Evolutionary conservation across 1,140 invertebrate genomes (phyloP).

Genomic region (Proctacanthus coquilletti): DNA sequence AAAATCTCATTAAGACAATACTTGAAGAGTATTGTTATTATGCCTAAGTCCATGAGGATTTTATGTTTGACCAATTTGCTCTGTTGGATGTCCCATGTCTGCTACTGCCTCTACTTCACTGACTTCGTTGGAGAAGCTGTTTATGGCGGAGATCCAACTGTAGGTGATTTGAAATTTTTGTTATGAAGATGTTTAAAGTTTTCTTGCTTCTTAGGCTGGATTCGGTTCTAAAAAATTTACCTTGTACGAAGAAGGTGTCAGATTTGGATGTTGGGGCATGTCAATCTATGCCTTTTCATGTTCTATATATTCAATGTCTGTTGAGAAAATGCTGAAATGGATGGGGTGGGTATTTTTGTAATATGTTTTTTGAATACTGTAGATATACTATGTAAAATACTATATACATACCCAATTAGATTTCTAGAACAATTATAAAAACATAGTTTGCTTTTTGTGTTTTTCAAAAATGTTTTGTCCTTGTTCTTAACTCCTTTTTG

Average conservation of each 20-base stretch:
- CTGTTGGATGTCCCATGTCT: slow-evolving; percentile 77
- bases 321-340: slow-evolving; percentile 55
- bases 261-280: slow-evolving; percentile 75
- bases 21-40: slow-evolving; percentile 54
- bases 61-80: slow-evolving; percentile 69
- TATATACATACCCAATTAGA: not conserved
- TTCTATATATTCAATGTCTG: slow-evolving; percentile 59
- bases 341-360: slow-evolving; percentile 37
- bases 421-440: not conserved
- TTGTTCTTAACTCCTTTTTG: no score
- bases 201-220: slow-evolving; percentile 9
- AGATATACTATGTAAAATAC: slow-evolving; percentile 1
- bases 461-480: no score
- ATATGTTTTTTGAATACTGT: not conserved
- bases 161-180: no score
- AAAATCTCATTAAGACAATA: slow-evolving; percentile 40
- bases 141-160: slow-evolving; percentile 55
- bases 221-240: slow-evolving; percentile 9
- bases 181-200: slow-evolving; percentile 3
- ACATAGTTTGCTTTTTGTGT: no score
- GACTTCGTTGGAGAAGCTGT: slow-evolving; percentile 76
- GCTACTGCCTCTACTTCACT: slow-evolving; percentile 75
- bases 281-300: slow-evolving; percentile 70
- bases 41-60: slow-evolving; percentile 58
- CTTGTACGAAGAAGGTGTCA: slow-evolving; percentile 58